Base-by-base conservation (phyloP, 2,888 invertebrate genomes). In the Agrotis puta region DNA sequence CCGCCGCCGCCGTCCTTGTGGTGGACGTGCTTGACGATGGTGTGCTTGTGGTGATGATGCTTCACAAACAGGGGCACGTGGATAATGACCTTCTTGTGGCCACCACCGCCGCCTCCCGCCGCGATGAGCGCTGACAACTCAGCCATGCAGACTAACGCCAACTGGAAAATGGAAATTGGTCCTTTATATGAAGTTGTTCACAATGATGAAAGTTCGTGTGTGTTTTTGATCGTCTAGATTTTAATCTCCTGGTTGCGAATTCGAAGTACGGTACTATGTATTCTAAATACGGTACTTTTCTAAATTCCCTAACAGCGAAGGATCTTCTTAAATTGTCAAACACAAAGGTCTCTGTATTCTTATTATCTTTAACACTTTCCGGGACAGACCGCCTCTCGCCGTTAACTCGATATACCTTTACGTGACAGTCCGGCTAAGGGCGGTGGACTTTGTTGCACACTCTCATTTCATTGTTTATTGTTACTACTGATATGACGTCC, bases 11-110 rank as follows among this genome's bases (percentile, higher is more conserved):
- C 97, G 50, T 96, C 96, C 79, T 96, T 96, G 86, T 97, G 97
- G 85, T 97, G 97, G 39, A 98, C 94, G 89, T 98, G 97, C 87
- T 98, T 98, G 82, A 97, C 97, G 56, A 98, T 97, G 56, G 98
- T 98, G 89, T 98, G 98, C 66, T 98, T 98, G 87, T 98, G 98
- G 85, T 98, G 97, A 86, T 97, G 97, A 79, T 97, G 97, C 88
- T 98, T 98, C 81, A 98, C 97, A 91, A 97, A 97, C 90, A 97
- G 96, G 1, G 98, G 98, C 63, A 98, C 98, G 93, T 98, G 98
- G 90, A 98, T 98, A 86, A 98, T 96, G 81, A 98, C 97, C 87
- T 97, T 98, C 87, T 97, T 97, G 91, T 97, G 97, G 48, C 93
- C 92, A 62, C 97, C 96, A 71, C 96, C 96, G 75, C 96, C 94